Base-by-base conservation (phyloP, 1,140 invertebrate species). In the Coelopa frigida region DNA sequence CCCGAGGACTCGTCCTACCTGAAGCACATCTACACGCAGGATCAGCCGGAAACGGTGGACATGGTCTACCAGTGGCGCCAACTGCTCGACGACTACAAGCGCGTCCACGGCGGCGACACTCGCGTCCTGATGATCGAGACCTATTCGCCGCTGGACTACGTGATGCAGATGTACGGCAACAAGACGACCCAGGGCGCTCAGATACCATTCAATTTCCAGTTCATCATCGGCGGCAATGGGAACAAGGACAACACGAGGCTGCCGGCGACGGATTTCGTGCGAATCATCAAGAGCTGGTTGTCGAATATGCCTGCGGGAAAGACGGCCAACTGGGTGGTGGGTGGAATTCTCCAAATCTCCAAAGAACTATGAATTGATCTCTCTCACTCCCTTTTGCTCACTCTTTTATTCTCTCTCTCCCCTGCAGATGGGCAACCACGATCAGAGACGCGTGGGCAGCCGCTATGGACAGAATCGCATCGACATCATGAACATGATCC, bases 61-160 rank as follows among this genome's bases (percentile, higher is more conserved):
- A 59, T 84, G 48, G 55, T 87, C 0, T 71, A 70, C 3, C 73
- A 78, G 42, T 83, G 82, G 65, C 70, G 81, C 48, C 61, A 74
- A 18, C 60, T 79, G 2, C 57, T 83, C 3, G 78, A 84, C 43
- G 65, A 75, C 5, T 77, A 79, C 5, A 41, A 69, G 18, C 45
- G 54, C 22, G 58, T 70, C 22, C 69, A 76, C 42, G 65, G 64
- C 3, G 62, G 66, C 18, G 18, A 62, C n/a, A 62, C 57, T 44
- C 75, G 84, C 62, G 75, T 87, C 1, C 76, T 89, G 66, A 78
- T 89, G 72, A 80, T 80, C 1, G 87, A 89, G 68, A 79, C 79
- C 0, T 80, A 79, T 52, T 67, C 72, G 0, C 51, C 58, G 1
- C 29, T 72, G 8, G 60, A 72, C 3, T 61, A 73, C 12, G 67